Percentiles rank a stretch among this genome's conserved stretches.
Conservation (phyloP, 2,797 vertebrate genomes). For the Heliangelus exortis region DNA sequence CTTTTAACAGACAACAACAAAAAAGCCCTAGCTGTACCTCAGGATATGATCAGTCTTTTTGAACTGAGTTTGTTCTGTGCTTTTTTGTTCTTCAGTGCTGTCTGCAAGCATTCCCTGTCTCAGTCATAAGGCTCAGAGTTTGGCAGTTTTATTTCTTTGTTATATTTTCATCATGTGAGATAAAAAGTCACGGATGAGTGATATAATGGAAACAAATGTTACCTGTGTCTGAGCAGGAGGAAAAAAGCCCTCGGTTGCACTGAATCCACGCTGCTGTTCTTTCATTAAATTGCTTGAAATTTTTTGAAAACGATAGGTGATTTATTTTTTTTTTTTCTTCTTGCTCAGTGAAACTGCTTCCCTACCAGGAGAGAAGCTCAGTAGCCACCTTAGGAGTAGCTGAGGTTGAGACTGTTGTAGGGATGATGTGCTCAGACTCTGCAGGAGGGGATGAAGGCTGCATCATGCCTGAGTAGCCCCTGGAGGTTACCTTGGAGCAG, state of each 20-base stretch:
- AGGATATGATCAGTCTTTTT: conserved; percentile 77
- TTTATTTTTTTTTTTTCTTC: not conserved
- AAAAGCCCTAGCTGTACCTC: conserved; percentile 63
- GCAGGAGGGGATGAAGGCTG: conserved; percentile 49
- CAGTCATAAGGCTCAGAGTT: conserved; percentile 56
- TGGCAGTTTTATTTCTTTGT: conserved; percentile 73
- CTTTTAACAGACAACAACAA: conserved; percentile 76
- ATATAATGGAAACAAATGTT: conserved; percentile 75
- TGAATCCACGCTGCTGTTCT: conserved; percentile 16
- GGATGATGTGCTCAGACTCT: not conserved
- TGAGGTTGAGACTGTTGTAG: not conserved
- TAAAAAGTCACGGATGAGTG: conserved; percentile 67
- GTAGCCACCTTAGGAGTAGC: conserved; percentile 40
- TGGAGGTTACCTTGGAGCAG: conserved; percentile 75
- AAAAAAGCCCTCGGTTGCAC: conserved; percentile 37
- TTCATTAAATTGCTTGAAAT: conserved; percentile 46
- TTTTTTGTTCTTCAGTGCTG: conserved; percentile 64
- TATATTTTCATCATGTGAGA: conserved; percentile 74
- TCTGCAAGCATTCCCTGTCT: conserved; percentile 67
- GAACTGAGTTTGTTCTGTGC: conserved; percentile 75
- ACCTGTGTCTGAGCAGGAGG: conserved; percentile 65
- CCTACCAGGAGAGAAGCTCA: conserved; percentile 4
- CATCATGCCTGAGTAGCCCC: conserved; percentile 66
- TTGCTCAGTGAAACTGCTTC: conserved; percentile 9
- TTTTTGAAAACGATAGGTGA: conserved; percentile 47